Base-by-base conservation (phyloP, 2,797 vertebrate genomes). In the Crocidura indochinensis region DNA sequence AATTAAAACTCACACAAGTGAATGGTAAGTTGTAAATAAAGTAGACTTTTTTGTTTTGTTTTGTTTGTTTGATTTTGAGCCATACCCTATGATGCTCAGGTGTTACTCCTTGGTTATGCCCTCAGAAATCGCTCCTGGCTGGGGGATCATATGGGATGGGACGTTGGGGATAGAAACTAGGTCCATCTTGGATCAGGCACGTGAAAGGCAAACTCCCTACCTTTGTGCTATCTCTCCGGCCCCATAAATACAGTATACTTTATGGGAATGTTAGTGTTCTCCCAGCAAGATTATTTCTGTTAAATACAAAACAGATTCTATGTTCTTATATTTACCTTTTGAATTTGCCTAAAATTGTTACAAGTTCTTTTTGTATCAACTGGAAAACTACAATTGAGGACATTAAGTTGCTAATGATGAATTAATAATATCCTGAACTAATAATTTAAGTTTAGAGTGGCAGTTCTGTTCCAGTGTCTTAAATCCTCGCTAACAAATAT, bases 1-100 rank as follows among this genome's bases (percentile, higher is more conserved):
- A 99, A 76, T 97, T 99, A 97, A 98, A 99, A 91, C 98, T 99
- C 95, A 99, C 95, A 80, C 97, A 99, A 98, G 97, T 99, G 83
- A 99, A 99, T 60, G 98, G 99, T 99, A 97, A 99, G 99, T 96
- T 62, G 38, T 80, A 68, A 90, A 84, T 46, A 73, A 88, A 87
- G 69, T 44, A 64, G 71, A 76, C 49, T 84, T 87, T 87, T 38
- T 38, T 38, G 38, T 38, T 38, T 38, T 38, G 38, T 38, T 38
- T 38, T 38, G 38, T 38, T 38, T 38, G 38, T 38, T 38, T 38
- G 38, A 38, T 38, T 38, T 38, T 38, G 38, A 38, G 38, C 38
- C 38, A 38, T 5, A 38, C 38, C 38, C 38, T 38, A 5, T 38
- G 38, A 38, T 5, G 38, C 38, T 38, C 38, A 38, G 38, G 38